phyloP scores from a whole-genome alignment of 2,797 vertebrate species.

The Mus caroli region DNA sequence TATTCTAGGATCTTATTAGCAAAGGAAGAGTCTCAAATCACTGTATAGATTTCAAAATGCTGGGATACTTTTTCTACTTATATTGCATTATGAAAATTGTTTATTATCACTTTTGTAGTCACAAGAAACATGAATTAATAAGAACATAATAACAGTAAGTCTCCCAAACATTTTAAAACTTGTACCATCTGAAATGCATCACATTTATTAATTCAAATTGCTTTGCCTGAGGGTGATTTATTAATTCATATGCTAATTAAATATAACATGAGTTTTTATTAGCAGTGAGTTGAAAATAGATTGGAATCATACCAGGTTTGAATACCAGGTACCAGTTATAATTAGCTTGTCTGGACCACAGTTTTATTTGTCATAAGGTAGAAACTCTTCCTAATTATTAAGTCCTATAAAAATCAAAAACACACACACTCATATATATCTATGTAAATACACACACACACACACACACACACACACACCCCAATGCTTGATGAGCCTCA shows the following conservation, averaged over 20 bases:
- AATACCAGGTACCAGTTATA: conserved; percentile 8
- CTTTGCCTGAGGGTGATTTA: conserved; percentile 2
- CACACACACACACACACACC: too few species aligned
- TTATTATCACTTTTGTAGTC: conserved; percentile 26
- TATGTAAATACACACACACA: neutral
- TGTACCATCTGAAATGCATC: neutral
- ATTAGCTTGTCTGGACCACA: conserved; percentile 1
- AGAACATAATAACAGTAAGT: neutral
- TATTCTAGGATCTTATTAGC: neutral
- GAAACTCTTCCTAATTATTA: conserved; percentile 6
- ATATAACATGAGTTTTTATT: conserved; percentile 36
- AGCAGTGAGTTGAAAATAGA: conserved; percentile 33
- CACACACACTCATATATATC: neutral
- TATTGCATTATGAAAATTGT: neutral
- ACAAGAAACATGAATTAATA: conserved; percentile 42
- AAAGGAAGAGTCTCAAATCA: neutral
- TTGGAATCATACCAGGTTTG: conserved; percentile 36
- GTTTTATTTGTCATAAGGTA: conserved; percentile 8
- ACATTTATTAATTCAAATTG: conserved; percentile 64
- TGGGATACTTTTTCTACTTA: neutral
- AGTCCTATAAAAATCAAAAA: neutral
- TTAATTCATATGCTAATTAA: conserved; percentile 71
- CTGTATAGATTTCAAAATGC: neutral
- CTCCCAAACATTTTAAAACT: conserved; percentile 25
- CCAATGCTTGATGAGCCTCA: neutral